Conservation (phyloP, 2,888 invertebrate species). For the Athetis lepigone region DNA sequence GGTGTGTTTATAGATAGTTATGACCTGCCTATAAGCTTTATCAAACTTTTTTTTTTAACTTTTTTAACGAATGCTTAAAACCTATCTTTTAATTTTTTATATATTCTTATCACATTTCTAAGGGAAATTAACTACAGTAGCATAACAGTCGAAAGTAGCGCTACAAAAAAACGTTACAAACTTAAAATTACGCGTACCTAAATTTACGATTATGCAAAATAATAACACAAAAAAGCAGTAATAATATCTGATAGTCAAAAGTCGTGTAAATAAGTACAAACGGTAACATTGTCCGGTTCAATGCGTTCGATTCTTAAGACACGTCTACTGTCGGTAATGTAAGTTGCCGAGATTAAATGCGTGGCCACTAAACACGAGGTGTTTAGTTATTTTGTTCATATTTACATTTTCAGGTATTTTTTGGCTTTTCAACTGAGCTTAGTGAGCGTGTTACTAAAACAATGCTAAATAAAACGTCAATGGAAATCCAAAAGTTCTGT, state of each 20-base stretch:
- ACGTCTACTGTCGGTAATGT: slow-evolving; percentile 86
- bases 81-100: no score
- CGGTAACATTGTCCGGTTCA: slow-evolving; percentile 86
- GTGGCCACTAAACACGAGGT: slow-evolving; percentile 71
- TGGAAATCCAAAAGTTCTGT: no score
- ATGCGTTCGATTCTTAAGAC: slow-evolving; percentile 85
- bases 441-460: no score
- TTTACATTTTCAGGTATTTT: neutral
- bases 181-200: slow-evolving; percentile 13
- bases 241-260: slow-evolving; percentile 51
- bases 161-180: slow-evolving; percentile 1
- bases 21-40: neutral
- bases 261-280: slow-evolving; percentile 76
- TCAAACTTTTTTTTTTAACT: neutral
- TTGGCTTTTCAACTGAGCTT: neutral
- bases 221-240: slow-evolving; percentile 33
- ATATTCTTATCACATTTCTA: neutral
- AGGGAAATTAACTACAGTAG: neutral
- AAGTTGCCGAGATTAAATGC: slow-evolving; percentile 82
- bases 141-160: neutral
- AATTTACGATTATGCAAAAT: slow-evolving; percentile 32
- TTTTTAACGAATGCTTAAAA: no score
- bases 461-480: no score
- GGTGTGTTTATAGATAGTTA: no score
- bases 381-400: neutral